Evolutionary conservation across 1,140 invertebrate species (phyloP).

Genomic region (Epicauta chinensis): DNA sequence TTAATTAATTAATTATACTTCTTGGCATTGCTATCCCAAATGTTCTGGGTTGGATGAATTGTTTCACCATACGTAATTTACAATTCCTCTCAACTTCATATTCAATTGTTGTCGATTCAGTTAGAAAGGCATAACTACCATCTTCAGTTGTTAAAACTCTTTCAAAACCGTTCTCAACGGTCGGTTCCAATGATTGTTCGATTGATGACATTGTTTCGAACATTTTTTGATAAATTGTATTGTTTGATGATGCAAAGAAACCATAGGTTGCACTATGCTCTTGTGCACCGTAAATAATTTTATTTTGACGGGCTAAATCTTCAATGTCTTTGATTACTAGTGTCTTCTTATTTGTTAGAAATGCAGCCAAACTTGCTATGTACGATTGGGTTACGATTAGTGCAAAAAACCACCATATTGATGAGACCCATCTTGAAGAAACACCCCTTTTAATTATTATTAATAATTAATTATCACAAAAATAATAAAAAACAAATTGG

Average conservation of each 20-base stretch:
- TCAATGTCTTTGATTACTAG: slow-evolving; percentile 77
- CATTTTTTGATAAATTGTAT: slow-evolving; percentile 58
- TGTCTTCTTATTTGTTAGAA: slow-evolving; percentile 79
- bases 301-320: slow-evolving; percentile 79
- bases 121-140: slow-evolving; percentile 66
- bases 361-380: slow-evolving; percentile 92
- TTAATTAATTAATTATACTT: slow-evolving; percentile 49
- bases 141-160: slow-evolving; percentile 65
- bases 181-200: slow-evolving; percentile 58
- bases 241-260: slow-evolving; percentile 66
- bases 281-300: slow-evolving; percentile 80
- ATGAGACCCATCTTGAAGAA: slow-evolving; percentile 67
- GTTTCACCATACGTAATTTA: slow-evolving; percentile 67
- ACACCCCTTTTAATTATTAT: slow-evolving; percentile 48
- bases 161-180: slow-evolving; percentile 75
- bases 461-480: slow-evolving; percentile 5
- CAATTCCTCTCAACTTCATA: slow-evolving; percentile 69
- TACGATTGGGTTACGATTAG: slow-evolving; percentile 93
- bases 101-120: slow-evolving; percentile 77
- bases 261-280: slow-evolving; percentile 60
- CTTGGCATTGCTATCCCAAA: slow-evolving; percentile 71
- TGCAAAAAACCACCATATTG: slow-evolving; percentile 94
- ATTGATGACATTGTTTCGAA: slow-evolving; percentile 72
- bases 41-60: slow-evolving; percentile 69
- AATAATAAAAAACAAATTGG: no score